Evolutionary conservation across 2,888 invertebrate genomes (phyloP).

Genomic region (Microdon myrmicae): DNA sequence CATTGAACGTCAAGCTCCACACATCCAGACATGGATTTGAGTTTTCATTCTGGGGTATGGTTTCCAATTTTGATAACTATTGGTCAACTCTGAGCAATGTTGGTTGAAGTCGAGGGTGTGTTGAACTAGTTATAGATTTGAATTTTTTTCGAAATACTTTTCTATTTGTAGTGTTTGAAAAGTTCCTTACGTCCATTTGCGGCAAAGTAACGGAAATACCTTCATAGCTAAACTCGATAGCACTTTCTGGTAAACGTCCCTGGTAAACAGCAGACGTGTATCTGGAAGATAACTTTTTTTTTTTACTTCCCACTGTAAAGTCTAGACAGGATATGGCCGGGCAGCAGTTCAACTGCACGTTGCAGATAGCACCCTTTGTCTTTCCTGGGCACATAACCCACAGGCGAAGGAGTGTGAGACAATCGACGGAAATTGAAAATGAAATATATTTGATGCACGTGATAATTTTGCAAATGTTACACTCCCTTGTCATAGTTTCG

Average conservation of each 20-base stretch:
- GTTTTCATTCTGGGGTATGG: slow-evolving; percentile 8
- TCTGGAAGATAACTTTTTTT: background rate
- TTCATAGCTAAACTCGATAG: slow-evolving; percentile 6
- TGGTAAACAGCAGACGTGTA: slow-evolving; percentile 12
- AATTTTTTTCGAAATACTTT: slow-evolving; percentile 31
- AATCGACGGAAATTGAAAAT: slow-evolving; percentile 35
- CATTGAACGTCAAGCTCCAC: no score
- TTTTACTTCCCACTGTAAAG: slow-evolving; percentile 12
- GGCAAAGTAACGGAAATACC: slow-evolving; percentile 18
- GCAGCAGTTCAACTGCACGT: background rate
- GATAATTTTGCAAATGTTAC: slow-evolving; percentile 33
- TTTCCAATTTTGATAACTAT: slow-evolving; percentile 44
- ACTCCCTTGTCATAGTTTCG: slow-evolving; percentile 27
- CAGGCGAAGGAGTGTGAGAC: background rate
- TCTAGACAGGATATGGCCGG: slow-evolving; percentile 33
- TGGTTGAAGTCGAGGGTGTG: background rate
- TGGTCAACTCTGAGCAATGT: no score
- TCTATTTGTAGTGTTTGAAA: slow-evolving; percentile 42
- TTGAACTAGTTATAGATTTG: slow-evolving; percentile 7
- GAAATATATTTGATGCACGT: slow-evolving; percentile 47
- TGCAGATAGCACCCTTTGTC: slow-evolving; percentile 33
- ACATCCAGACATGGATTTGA: no score
- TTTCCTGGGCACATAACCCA: slow-evolving; percentile 10
- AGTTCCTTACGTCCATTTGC: slow-evolving; percentile 25
- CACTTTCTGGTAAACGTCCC: slow-evolving; percentile 34